Evolutionary conservation across 2,888 invertebrate species (phyloP), one percentile per base, ranked within the genome.

Genomic region (Drosophila buzzatii): DNA sequence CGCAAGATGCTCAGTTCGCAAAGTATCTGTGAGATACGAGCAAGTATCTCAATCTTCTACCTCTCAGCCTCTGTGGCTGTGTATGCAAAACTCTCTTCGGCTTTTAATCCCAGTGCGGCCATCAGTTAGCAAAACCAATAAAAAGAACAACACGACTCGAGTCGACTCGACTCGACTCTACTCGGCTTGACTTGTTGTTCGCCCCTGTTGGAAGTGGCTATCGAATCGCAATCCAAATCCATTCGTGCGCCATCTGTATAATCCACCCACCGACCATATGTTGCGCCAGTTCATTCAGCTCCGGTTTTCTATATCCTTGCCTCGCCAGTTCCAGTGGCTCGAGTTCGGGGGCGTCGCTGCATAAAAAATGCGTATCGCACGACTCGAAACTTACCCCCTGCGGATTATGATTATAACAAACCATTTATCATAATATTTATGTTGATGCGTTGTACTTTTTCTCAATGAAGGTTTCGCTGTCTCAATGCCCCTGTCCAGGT

Each of bases 361-460:
- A 89, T 86, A 81, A 76, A 81, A 81, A 81, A 85, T 82, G 76
- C 83, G 75, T 85, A 75, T 79, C 84, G 87, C 82, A 82, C 87
- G 82, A 79, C 84, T 80, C 73, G 68, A 89, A 91, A 92, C 91
- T 91, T 91, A 92, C 91, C 91, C 91, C 92, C 81, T 90, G 91
- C 84, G 85, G 92, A 86, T 91, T 91, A 91, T 87, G 91, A 91
- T 91, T 87, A 90, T 86, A 90, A 83, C 91, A 89, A 90, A 89
- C 91, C 92, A 91, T 91, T 91, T 91, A 91, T 91, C 92, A 91
- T 91, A 91, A 91, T 91, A 91, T 92, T 91, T 91, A 92, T 91
- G 91, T 91, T 92, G 91, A 91, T 91, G 91, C 76, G 89, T 80
- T 89, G 80, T 89, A 85, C 91, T 91, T 92, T 91, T 91, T 91